Conservation (phyloP, 2,888 invertebrate species). For the Apocheima hispidaria region DNA sequence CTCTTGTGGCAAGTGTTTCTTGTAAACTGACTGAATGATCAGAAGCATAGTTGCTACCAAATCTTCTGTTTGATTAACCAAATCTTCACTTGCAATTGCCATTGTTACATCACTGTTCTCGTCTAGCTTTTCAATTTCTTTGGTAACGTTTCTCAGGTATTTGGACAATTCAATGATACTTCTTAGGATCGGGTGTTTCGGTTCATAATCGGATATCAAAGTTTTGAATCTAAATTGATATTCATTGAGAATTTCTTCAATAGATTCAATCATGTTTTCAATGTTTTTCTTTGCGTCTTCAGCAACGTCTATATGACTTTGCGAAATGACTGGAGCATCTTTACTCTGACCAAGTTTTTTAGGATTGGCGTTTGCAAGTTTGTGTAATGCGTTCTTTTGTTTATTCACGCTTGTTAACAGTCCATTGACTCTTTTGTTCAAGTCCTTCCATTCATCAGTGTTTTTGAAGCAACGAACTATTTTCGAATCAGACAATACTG, state of each 20-base stretch:
- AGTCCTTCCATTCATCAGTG: slow-evolving; percentile 71
- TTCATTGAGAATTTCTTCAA: slow-evolving; percentile 61
- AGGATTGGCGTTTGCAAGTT: slow-evolving; percentile 63
- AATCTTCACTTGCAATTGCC: slow-evolving; percentile 53
- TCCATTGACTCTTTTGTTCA: slow-evolving; percentile 65
- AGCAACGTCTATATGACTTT: slow-evolving; percentile 68
- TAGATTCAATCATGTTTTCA: slow-evolving; percentile 56
- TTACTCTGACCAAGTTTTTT: slow-evolving; percentile 59
- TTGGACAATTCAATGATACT: slow-evolving; percentile 61
- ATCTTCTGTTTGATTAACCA: slow-evolving; percentile 70
- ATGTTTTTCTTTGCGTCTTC: slow-evolving; percentile 65
- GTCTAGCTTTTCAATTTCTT: slow-evolving; percentile 59
- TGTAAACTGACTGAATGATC: slow-evolving; percentile 71
- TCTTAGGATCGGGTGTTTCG: slow-evolving; percentile 69
- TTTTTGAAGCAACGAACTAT: slow-evolving; percentile 72
- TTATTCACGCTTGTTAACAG: slow-evolving; percentile 67
- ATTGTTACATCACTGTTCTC: slow-evolving; percentile 54
- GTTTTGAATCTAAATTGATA: slow-evolving; percentile 66
- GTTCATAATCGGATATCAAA: slow-evolving; percentile 47
- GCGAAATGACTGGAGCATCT: slow-evolving; percentile 59
- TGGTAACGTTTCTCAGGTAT: slow-evolving; percentile 60
- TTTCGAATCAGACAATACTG: slow-evolving; percentile 67
- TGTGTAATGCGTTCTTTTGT: slow-evolving; percentile 69
- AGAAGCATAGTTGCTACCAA: slow-evolving; percentile 69
- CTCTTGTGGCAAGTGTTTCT: slow-evolving; percentile 70